A percentile compares a stretch with the other conserved stretches of the same genome.
phyloP scores from a whole-genome alignment of 2,113 vertebrate genomes.

The Brachyistius frenatus region DNA sequence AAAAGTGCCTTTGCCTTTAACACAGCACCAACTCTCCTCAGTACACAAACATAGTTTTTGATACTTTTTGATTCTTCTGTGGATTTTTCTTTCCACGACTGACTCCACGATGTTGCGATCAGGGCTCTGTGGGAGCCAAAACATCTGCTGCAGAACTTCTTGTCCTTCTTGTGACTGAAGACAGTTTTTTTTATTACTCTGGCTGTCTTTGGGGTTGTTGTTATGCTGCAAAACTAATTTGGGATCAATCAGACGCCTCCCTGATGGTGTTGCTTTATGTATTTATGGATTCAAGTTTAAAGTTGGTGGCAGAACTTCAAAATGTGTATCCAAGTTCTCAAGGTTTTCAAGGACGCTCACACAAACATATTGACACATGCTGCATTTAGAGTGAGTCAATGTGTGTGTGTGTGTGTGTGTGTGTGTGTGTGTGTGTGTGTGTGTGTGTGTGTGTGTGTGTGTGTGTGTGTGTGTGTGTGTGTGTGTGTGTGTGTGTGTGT shows the following conservation, averaged over 20 bases:
- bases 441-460: too few species aligned
- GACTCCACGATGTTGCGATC: not conserved
- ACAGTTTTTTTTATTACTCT: not conserved
- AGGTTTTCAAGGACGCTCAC: not conserved
- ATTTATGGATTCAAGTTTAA: conserved; percentile 5
- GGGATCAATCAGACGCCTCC: not conserved
- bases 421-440: too few species aligned
- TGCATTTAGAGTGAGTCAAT: not conserved
- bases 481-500: not conserved
- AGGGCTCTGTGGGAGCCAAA: not conserved
- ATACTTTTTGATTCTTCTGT: too few species aligned
- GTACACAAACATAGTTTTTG: too few species aligned
- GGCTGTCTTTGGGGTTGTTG: not conserved
- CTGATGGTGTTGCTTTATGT: not conserved
- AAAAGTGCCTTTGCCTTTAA: not conserved
- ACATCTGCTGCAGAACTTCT: not conserved
- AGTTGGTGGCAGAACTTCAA: not conserved
- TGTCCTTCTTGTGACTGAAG: not conserved
- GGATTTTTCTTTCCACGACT: not conserved
- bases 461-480: too few species aligned
- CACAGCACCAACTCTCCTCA: too few species aligned
- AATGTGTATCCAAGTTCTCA: not conserved
- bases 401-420: too few species aligned
- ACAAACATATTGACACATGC: conserved; percentile 9
- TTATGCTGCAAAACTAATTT: too few species aligned